phyloP scores from a whole-genome alignment of 2,113 vertebrate species.

The Sphyrna mokarran region DNA sequence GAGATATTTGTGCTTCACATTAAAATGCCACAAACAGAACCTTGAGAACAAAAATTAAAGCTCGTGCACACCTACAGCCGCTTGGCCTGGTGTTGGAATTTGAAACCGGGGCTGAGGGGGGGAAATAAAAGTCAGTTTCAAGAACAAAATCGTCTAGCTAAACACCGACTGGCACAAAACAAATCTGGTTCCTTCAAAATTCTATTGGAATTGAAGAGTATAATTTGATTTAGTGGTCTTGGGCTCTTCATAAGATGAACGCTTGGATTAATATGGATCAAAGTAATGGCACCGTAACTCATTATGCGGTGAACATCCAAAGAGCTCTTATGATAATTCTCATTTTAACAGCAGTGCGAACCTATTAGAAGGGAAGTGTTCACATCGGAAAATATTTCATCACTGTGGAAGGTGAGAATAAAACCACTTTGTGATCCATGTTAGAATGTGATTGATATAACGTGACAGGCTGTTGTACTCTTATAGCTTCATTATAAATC shows the following conservation, averaged over 20 bases:
- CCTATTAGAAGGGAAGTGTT: background rate
- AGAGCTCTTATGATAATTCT: background rate
- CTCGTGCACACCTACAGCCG: background rate
- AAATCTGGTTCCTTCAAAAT: background rate
- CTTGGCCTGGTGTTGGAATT: slow-evolving; percentile 11
- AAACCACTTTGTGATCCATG: background rate
- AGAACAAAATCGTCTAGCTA: background rate
- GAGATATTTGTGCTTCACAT: slow-evolving; percentile 9
- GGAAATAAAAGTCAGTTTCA: background rate
- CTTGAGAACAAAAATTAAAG: background rate
- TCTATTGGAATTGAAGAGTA: background rate
- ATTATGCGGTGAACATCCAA: background rate
- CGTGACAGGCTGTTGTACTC: background rate
- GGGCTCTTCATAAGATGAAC: background rate
- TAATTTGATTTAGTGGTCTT: background rate
- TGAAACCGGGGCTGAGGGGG: background rate
- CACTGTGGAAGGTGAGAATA: background rate
- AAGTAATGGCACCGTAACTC: background rate
- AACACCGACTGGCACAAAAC: background rate
- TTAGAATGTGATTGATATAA: background rate
- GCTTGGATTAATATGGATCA: background rate
- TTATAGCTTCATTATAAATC: background rate
- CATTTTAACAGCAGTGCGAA: background rate
- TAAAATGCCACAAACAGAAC: slow-evolving; percentile 13
- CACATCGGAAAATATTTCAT: background rate